phyloP scores from a whole-genome alignment of 2,113 vertebrate genomes.

The Lycaon pictus region DNA sequence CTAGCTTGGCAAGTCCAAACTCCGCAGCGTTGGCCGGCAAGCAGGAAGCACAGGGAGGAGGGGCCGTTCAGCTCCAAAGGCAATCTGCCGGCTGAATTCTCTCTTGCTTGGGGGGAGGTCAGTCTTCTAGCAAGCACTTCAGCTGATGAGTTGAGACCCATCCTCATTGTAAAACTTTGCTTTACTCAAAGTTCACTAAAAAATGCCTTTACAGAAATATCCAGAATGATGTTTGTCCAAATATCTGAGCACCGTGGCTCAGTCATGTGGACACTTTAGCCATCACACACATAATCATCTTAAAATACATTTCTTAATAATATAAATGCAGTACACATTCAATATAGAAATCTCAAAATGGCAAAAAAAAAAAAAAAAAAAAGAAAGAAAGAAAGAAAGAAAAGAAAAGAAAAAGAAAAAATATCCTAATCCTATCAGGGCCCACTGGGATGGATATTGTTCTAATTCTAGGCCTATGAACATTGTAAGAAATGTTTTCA shows the following conservation, averaged over 20 bases:
- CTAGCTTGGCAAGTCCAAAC: background rate
- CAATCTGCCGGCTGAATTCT: background rate
- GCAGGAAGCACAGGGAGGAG: background rate
- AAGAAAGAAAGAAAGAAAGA: background rate
- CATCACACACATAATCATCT: background rate
- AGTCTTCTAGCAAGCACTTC: background rate
- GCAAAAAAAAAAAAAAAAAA: background rate
- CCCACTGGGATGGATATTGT: background rate
- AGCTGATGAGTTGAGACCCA: background rate
- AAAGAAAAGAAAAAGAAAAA: background rate
- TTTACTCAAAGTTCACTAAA: background rate
- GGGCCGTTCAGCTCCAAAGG: background rate
- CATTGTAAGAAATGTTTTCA: background rate
- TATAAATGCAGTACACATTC: background rate
- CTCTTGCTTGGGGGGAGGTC: background rate
- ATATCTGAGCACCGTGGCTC: background rate
- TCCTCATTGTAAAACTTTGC: background rate
- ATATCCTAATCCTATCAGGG: background rate
- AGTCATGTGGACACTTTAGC: background rate
- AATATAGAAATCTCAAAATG: background rate
- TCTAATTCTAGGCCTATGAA: background rate
- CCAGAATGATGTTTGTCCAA: background rate
- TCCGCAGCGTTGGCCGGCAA: background rate
- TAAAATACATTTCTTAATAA: background rate
- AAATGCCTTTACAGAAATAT: background rate